A percentile compares a stretch with the other conserved stretches of the same genome.
Conservation (phyloP, 2,113 vertebrate genomes). For the Rhizomys pruinosus region DNA sequence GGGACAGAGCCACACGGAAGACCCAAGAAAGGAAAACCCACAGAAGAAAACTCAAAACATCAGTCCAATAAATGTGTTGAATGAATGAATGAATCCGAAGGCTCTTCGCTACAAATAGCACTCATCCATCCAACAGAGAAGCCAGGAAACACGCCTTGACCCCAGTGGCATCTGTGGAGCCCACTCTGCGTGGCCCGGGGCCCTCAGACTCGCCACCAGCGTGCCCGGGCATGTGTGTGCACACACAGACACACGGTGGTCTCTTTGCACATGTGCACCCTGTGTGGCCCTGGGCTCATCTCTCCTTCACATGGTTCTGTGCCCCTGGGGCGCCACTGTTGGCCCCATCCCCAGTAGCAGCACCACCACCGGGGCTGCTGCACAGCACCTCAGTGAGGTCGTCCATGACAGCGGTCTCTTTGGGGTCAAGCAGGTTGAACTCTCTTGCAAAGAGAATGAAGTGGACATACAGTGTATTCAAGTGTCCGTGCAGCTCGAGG, state of each 20-base stretch:
- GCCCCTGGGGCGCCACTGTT: conserved; percentile 87
- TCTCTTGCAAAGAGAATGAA: conserved; percentile 99
- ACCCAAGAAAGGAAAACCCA: conserved; percentile 74
- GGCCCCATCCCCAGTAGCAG: conserved; percentile 77
- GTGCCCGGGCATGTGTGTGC: not conserved
- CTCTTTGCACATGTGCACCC: conserved; percentile 62
- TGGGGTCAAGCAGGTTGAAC: conserved; percentile 98
- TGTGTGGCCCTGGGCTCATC: conserved; percentile 89
- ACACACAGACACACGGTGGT: conserved; percentile 30
- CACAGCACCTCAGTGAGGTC: conserved; percentile 98
- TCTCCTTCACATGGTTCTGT: conserved; percentile 98
- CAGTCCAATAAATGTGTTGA: conserved; percentile 63
- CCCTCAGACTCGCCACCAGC: not conserved
- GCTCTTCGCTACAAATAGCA: conserved; percentile 82
- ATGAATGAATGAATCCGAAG: conserved; percentile 71
- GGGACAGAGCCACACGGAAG: conserved; percentile 66
- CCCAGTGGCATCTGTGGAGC: not conserved
- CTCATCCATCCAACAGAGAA: conserved; percentile 78
- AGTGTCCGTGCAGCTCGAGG: conserved; percentile 97
- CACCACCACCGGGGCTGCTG: conserved; percentile 83
- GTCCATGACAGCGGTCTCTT: conserved; percentile 98
- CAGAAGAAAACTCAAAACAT: conserved; percentile 66
- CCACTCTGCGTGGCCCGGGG: not conserved
- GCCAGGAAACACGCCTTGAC: conserved; percentile 76
- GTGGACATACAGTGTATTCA: conserved; percentile 98